phyloP scores from a whole-genome alignment of 37 sponge, comb jelly and placozoan genomes.

The Hormiphora californensis region DNA sequence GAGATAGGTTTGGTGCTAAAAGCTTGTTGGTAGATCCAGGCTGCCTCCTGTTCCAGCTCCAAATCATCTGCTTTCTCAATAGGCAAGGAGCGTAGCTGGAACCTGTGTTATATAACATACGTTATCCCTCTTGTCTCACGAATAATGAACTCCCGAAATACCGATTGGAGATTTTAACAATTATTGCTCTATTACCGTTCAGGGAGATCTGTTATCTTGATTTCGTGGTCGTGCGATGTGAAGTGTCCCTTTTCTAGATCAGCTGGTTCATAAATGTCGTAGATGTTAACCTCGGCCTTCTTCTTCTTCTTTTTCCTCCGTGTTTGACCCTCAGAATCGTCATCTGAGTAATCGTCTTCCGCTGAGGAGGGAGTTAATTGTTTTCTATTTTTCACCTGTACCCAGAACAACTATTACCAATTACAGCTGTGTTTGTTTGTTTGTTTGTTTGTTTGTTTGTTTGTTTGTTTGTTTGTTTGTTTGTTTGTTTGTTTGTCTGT shows the following conservation, averaged over 20 bases:
- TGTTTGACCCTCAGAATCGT: neutral
- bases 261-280: constrained; percentile 72
- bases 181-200: constrained; percentile 58
- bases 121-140: neutral
- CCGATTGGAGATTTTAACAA: neutral
- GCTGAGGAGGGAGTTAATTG: neutral
- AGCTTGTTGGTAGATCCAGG: constrained; percentile 81
- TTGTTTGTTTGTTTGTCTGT: neutral
- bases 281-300: constrained; percentile 57
- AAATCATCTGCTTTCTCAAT: constrained; percentile 61
- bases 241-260: constrained; percentile 86
- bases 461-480: too few species aligned
- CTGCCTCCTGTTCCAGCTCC: constrained; percentile 84
- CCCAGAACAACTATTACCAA: neutral
- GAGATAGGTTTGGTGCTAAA: constrained; percentile 71
- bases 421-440: neutral
- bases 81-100: constrained; percentile 63
- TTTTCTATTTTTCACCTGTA: neutral
- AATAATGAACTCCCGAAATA: neutral
- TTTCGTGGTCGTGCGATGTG: constrained; percentile 72
- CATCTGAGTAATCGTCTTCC: constrained; percentile 2
- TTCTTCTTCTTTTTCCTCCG: constrained; percentile 57
- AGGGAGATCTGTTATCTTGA: constrained; percentile 81
- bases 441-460: too few species aligned
- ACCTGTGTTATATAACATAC: neutral